A percentile compares a stretch with the other conserved stretches of the same genome.
phyloP scores from a whole-genome alignment of 2,797 vertebrate genomes.

The Staurois parvus region DNA sequence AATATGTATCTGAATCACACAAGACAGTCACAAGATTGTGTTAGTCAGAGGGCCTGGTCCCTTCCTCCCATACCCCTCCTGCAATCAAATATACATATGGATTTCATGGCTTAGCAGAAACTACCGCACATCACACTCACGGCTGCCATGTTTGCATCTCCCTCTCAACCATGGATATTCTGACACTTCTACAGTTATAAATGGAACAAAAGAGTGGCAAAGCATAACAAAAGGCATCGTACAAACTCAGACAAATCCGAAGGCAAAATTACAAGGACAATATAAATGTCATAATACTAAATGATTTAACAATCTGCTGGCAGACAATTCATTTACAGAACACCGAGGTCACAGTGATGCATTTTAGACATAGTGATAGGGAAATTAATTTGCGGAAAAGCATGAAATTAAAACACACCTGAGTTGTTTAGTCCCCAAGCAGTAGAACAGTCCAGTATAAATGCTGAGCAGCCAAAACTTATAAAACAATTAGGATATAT shows the following conservation, averaged over 20 bases:
- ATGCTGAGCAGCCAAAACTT: too few relatives aligned
- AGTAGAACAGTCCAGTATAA: too few relatives aligned
- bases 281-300: neutral
- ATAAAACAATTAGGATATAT: too few relatives aligned
- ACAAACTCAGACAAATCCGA: too few relatives aligned
- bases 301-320: too few relatives aligned
- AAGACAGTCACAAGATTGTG: conserved; percentile 50
- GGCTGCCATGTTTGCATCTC: neutral
- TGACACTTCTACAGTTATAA: neutral
- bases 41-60: conserved; percentile 32
- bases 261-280: neutral
- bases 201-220: neutral
- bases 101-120: neutral
- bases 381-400: too few relatives aligned
- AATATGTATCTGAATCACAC: conserved; percentile 36
- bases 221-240: too few relatives aligned
- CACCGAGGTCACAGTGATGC: too few relatives aligned
- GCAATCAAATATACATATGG: neutral
- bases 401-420: too few relatives aligned
- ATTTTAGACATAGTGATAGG: too few relatives aligned
- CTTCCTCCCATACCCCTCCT: neutral
- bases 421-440: too few relatives aligned
- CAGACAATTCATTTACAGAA: too few relatives aligned
- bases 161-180: neutral
- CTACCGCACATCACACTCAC: neutral